Evolutionary conservation across 2,888 invertebrate genomes (phyloP), one percentile per base, ranked within the genome.

Genomic region (Epicampocera succincta): DNA sequence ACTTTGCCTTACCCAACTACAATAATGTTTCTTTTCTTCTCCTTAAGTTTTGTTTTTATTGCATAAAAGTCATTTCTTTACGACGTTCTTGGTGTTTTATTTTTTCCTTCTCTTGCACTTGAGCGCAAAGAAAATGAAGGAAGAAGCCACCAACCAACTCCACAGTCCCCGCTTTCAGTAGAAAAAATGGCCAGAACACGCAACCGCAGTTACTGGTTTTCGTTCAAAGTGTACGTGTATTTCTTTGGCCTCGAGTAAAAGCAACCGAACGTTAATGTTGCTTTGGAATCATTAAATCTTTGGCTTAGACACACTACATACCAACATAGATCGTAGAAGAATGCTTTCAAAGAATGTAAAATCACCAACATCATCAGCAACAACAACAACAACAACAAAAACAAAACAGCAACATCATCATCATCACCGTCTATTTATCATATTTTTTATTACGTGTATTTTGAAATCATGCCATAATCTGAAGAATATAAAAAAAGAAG

Each of bases 361-460:
- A 44, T 68, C 60, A 72, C 63, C 66, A 58, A 65, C 40, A 68
- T 68, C 56, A 77, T 61, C n/a, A 61, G 54, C 65, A 77, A 44
- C 11, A 21, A 25, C 21, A 56, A 38, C 25, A 52, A 40, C 38
- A 48, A 40, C 25, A 54, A 48, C n/a, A 38, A 2, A 25, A 25
- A 25, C 65, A 58, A 58, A 63, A 56, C 60, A 78, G 38, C 12
- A 40, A 21, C 17, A 58, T 40, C 25, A 54, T 42, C 40, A 50
- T 50, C 29, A 54, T 60, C 15, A 40, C 68, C 63, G 25, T 44
- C 69, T 72, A 82, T 82, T 74, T 69, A 74, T 74, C 58, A 82
- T 60, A 52, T 76, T 54, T 71, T 15, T 56, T 78, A 78, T 82
- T 75, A 74, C 82, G 74, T 82, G 78, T 74, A 78, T 69, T 78